Base-by-base conservation (phyloP, 2,888 invertebrate species). In the Tetranychus truncatus region DNA sequence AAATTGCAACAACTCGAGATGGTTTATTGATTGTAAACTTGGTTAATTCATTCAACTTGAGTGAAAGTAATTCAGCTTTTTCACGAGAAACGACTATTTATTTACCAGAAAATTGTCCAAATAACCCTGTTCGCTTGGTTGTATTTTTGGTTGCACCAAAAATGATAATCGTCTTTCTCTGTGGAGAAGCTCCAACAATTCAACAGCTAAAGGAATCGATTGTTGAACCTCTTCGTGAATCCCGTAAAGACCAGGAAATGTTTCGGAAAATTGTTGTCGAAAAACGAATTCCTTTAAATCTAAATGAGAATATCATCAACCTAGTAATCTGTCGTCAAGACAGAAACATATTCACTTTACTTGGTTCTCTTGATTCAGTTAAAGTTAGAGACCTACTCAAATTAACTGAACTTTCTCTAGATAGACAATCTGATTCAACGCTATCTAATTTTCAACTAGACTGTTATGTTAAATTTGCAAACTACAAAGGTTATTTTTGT, bases 21-120 rank as follows among this genome's bases (percentile, higher is more conserved):
- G 44, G 72, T 24, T 45, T 76, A 5, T 34, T 76, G 15, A 73
- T 75, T 11, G 11, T 44, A 18, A 66, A 21, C 21, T 66, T 76
- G 21, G 65, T 76, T 8, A 73, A 76, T 21, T 76, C 75, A 15
- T 18, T 75, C 15, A 21, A 21, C 20, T 24, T 20, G 18, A 72
- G 8, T 15, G 75, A 69, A 7, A 44, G 45, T 71, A n/a, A 21
- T 20, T 11, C 20, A 18, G 9, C 76, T 21, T 4, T 1, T 34
- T 55, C 75, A 11, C 45, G 44, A 72, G 75, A 76, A 65, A 73
- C 76, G 20, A 21, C 55, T 15, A 73, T 76, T 34, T 73, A 55
- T 44, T 66, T 76, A n/a, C 76, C 76, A 20, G 65, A 45, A 8
- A 76, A 71, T 24, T 76, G 72, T 67, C 75, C 75, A 9, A 76